Percentiles rank a stretch among this genome's conserved stretches.
Evolutionary conservation across 1,140 invertebrate species (phyloP).

Genomic region (Scaptodrosophila lebanonensis): DNA sequence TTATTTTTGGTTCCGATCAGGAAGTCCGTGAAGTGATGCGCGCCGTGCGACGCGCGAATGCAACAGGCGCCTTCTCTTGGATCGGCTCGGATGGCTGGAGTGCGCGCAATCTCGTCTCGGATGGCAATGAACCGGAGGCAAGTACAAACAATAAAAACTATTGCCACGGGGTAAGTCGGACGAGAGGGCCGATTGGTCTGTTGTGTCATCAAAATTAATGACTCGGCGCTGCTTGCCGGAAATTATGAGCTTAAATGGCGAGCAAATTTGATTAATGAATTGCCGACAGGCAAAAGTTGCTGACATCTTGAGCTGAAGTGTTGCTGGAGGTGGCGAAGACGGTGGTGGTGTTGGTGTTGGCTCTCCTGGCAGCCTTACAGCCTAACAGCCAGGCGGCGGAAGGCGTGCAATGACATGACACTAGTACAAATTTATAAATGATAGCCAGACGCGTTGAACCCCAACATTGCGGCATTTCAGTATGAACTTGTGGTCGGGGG

Average conservation of each 20-base stretch:
- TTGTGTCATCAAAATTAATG: constrained; percentile 10
- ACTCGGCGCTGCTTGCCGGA: constrained; percentile 15
- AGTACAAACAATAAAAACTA: constrained; percentile 32
- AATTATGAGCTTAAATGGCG: constrained; percentile 64
- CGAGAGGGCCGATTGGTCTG: background rate
- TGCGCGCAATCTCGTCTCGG: constrained; percentile 89
- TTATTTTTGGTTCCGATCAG: constrained; percentile 97
- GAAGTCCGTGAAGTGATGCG: constrained; percentile 96
- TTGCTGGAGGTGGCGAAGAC: background rate
- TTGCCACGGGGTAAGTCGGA: background rate
- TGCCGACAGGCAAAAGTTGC: background rate
- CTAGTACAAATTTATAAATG: constrained; percentile 57
- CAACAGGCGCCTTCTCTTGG: constrained; percentile 95
- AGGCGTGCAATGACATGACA: constrained; percentile 42
- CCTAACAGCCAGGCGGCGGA: constrained; percentile 7
- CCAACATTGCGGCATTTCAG: background rate
- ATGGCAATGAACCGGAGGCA: constrained; percentile 90
- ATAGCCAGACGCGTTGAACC: constrained; percentile 19
- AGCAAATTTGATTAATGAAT: constrained; percentile 60
- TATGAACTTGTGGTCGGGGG: background rate
- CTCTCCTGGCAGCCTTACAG: constrained; percentile 25
- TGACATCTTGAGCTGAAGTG: background rate
- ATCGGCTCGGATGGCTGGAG: constrained; percentile 97
- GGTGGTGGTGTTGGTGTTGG: constrained; percentile 20
- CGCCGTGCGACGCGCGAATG: constrained; percentile 90